A percentile compares a stretch with the other conserved stretches of the same genome.
phyloP scores from a whole-genome alignment of 2,888 invertebrate genomes.

The Odontomyia ornata region DNA sequence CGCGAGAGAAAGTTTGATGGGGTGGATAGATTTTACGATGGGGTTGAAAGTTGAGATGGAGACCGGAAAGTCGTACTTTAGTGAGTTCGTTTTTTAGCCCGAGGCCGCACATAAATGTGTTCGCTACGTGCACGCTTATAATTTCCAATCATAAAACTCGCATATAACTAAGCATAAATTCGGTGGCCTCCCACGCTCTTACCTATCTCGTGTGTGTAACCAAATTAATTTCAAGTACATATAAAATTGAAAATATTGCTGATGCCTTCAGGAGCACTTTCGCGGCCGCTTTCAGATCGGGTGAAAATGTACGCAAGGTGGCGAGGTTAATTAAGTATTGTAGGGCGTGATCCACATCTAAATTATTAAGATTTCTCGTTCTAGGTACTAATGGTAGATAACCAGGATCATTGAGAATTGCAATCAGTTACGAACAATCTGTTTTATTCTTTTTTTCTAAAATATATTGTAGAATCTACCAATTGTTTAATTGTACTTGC shows the following conservation, averaged over 20 bases:
- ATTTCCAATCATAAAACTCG: constrained; percentile 43
- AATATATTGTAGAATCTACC: too few species aligned
- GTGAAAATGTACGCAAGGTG: constrained; percentile 12
- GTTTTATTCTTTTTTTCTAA: too few species aligned
- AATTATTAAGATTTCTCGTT: neutral
- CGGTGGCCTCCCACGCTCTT: neutral
- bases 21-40: constrained; percentile 39
- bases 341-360: constrained; percentile 2
- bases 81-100: constrained; percentile 41
- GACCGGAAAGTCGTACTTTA: constrained; percentile 43
- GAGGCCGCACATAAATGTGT: constrained; percentile 37
- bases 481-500: too few species aligned
- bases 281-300: neutral
- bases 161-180: constrained; percentile 42
- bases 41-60: constrained; percentile 41
- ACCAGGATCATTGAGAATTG: too few species aligned
- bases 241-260: constrained; percentile 43
- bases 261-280: constrained; percentile 32
- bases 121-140: constrained; percentile 41
- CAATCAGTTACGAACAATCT: too few species aligned
- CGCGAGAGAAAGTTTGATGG: neutral
- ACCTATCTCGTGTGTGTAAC: constrained; percentile 33
- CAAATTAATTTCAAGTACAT: constrained; percentile 44
- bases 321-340: constrained; percentile 9
- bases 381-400: too few species aligned